phyloP scores from a whole-genome alignment of 2,797 vertebrate genomes.

The Hydrophis major region DNA sequence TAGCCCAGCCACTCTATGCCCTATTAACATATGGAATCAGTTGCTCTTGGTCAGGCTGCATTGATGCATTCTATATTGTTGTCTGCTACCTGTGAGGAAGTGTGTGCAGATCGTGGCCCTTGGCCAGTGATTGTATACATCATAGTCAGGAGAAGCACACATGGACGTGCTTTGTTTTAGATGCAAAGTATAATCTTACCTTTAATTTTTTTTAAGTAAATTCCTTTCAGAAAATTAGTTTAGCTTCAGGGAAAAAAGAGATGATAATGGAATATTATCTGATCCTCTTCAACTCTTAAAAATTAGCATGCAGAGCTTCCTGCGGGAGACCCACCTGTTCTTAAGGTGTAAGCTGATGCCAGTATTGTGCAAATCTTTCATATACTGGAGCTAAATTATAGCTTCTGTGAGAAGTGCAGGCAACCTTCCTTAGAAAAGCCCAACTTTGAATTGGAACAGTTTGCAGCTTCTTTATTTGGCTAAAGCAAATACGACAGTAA shows the following conservation, averaged over 20 bases:
- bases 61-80: not conserved
- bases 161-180: not conserved
- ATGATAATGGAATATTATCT: slow-evolving; percentile 47
- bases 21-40: not conserved
- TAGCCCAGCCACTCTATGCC: not conserved
- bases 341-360: slow-evolving; percentile 40
- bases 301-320: slow-evolving; percentile 48
- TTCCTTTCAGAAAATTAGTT: slow-evolving; percentile 57
- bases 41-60: not conserved
- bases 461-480: slow-evolving; percentile 51
- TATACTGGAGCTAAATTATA: slow-evolving; percentile 43
- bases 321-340: slow-evolving; percentile 49
- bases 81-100: not conserved
- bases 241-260: slow-evolving; percentile 51
- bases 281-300: slow-evolving; percentile 31
- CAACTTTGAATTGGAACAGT: slow-evolving; percentile 44
- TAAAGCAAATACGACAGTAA: slow-evolving; percentile 65
- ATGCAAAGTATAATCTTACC: not conserved
- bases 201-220: slow-evolving; percentile 26
- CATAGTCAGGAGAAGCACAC: not conserved
- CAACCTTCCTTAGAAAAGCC: slow-evolving; percentile 44
- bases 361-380: slow-evolving; percentile 44
- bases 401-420: slow-evolving; percentile 51
- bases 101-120: not conserved
- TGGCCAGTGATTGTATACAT: not conserved